Conservation (phyloP, 1,140 invertebrate species). For the Andrena cerasifolii region DNA sequence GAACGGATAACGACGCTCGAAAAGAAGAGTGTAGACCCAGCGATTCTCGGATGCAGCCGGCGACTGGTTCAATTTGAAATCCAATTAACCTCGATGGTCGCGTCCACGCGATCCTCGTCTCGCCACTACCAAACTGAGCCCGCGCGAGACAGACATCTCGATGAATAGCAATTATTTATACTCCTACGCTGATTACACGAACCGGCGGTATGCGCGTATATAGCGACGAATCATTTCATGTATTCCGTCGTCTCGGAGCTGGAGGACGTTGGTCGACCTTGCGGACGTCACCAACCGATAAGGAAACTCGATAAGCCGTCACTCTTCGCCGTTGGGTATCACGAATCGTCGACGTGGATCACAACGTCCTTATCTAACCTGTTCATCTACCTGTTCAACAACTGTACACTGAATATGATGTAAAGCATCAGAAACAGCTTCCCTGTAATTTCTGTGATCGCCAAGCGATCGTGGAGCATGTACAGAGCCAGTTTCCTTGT, state of each 20-base stretch:
- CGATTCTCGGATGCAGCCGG: not conserved
- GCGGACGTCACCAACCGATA: conserved; percentile 27
- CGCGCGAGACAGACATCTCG: not conserved
- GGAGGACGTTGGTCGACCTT: conserved; percentile 42
- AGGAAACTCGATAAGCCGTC: conserved; percentile 28
- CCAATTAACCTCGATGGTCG: not conserved
- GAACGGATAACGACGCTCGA: conserved; percentile 5
- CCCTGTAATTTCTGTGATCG: no score
- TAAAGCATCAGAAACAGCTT: not conserved
- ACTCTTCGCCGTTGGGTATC: not conserved
- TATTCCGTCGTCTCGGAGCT: not conserved
- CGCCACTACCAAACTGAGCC: not conserved
- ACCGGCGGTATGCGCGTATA: not conserved
- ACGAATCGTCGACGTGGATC: not conserved
- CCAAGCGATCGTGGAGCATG: no score
- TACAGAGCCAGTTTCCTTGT: no score
- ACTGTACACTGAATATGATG: not conserved
- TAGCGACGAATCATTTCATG: not conserved
- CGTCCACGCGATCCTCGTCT: not conserved
- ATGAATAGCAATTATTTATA: conserved; percentile 2
- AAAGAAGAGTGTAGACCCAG: not conserved
- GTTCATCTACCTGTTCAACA: not conserved
- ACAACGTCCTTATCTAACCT: not conserved
- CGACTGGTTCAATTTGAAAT: conserved; percentile 24
- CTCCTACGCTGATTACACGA: conserved; percentile 7